Conservation (phyloP, 2,113 vertebrate species). For the Cryptotis parvus region DNA sequence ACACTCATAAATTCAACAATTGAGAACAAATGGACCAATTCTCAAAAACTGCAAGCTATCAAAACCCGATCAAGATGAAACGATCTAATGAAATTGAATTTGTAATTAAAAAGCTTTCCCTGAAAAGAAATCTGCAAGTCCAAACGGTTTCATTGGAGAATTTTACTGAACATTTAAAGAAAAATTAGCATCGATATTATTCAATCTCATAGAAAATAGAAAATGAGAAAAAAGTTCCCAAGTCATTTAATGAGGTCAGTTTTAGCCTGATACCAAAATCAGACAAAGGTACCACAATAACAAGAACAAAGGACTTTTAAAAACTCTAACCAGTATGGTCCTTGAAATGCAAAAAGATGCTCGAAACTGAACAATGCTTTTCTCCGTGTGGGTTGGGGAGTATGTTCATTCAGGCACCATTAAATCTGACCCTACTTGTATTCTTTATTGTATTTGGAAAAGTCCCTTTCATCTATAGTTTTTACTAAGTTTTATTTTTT, state of each 20-base stretch:
- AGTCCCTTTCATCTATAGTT: background rate
- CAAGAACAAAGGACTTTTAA: background rate
- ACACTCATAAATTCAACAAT: background rate
- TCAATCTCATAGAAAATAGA: background rate
- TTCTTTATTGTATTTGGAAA: background rate
- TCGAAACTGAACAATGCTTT: background rate
- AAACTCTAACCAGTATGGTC: background rate
- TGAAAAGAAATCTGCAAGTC: background rate
- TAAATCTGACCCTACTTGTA: background rate
- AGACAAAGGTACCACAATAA: background rate
- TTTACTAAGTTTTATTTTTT: too few relatives aligned
- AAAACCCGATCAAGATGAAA: slow-evolving; percentile 9
- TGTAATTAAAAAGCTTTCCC: background rate
- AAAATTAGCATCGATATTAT: background rate
- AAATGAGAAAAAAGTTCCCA: background rate
- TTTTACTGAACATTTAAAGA: background rate
- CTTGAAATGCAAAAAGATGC: background rate
- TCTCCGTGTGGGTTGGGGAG: background rate
- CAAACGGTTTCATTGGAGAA: background rate
- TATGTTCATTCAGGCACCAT: background rate
- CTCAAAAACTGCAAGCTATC: slow-evolving; percentile 20
- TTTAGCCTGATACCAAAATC: background rate
- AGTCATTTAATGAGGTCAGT: background rate
- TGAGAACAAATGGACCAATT: slow-evolving; percentile 20
- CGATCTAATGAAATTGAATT: slow-evolving; percentile 21